Conservation (phyloP, 1,140 invertebrate genomes). For the Diachasma alloeum region DNA sequence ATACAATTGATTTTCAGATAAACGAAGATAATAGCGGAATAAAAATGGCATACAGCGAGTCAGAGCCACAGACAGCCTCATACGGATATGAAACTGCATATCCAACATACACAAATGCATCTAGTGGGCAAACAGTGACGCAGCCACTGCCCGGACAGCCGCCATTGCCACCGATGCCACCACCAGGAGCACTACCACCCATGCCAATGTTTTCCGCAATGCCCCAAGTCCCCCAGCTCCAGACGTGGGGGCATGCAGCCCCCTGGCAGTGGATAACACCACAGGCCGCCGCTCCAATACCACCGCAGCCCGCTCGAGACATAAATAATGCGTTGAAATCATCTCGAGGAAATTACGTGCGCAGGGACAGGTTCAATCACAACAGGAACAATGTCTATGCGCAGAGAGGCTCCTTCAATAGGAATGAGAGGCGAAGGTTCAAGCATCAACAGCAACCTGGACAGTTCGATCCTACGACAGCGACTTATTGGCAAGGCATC, state of each 20-base stretch:
- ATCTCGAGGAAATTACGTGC: conserved; percentile 49
- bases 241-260: conserved; percentile 54
- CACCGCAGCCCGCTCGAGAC: conserved; percentile 44
- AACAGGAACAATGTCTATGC: conserved; percentile 53
- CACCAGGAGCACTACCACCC: conserved; percentile 54
- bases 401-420: conserved; percentile 55
- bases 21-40: conserved; percentile 48
- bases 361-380: conserved; percentile 55
- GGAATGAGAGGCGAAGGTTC: conserved; percentile 50
- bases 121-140: conserved; percentile 43
- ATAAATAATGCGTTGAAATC: conserved; percentile 53
- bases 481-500: conserved; percentile 50
- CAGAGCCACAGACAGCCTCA: conserved; percentile 26
- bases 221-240: conserved; percentile 55
- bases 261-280: conserved; percentile 60
- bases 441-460: conserved; percentile 48
- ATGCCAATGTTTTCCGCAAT: conserved; percentile 49
- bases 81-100: conserved; percentile 51
- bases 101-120: conserved; percentile 39
- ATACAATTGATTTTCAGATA: conserved; percentile 42
- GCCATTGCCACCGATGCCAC: conserved; percentile 61
- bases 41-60: conserved; percentile 43
- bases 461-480: conserved; percentile 50
- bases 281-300: conserved; percentile 46
- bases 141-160: conserved; percentile 61